Base-by-base conservation (phyloP, 2,113 vertebrate species). In the Psammodynastes pulverulentus region DNA sequence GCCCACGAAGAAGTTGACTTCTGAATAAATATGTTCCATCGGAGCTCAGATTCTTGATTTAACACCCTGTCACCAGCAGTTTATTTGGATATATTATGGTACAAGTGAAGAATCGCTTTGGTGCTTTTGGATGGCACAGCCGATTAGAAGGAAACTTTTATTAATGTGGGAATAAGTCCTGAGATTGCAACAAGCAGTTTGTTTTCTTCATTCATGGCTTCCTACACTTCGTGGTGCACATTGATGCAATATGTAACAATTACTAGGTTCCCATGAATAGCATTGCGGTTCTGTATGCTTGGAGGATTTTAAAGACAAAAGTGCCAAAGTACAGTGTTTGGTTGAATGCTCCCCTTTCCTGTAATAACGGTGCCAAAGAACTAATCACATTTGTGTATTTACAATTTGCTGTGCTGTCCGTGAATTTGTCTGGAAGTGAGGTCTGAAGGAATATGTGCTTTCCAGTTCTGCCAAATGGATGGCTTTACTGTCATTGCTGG, bases 361-460 rank as follows among this genome's bases (percentile, higher is more conserved):
- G 92, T 39, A 24, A 39, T 24, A 62, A 24, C 72, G 9, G 46
- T 93, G 92, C 90, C 90, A 93, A 34, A 4, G 46, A 26, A 49
- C 45, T 89, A 62, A 89, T 92, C 88, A 34, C 45, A 85, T 89
- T 92, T 92, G 91, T 62, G 79, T 92, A 51, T 89, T 85, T 89
- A 58, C 79, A 92, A 89, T 94, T 91, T 89, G 45, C 45, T 2
- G 39, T 10, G 0, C 45, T 90, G 94, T 93, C 91, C 92, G 52
- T 89, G 86, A 88, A 91, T 93, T 79, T 54, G 58, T 84, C 89
- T 93, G 93, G 89, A 93, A 92, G 43, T 49, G n/a, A 51, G 15
- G 34, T 4, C 17, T 51, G 53, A 45, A 91, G 92, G 86, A 45
- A 45, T 91, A 51, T 85, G 43, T 93, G 86, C 90, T 46, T 86